phyloP scores from a whole-genome alignment of 2,113 vertebrate genomes.

The Noturus placidus region DNA sequence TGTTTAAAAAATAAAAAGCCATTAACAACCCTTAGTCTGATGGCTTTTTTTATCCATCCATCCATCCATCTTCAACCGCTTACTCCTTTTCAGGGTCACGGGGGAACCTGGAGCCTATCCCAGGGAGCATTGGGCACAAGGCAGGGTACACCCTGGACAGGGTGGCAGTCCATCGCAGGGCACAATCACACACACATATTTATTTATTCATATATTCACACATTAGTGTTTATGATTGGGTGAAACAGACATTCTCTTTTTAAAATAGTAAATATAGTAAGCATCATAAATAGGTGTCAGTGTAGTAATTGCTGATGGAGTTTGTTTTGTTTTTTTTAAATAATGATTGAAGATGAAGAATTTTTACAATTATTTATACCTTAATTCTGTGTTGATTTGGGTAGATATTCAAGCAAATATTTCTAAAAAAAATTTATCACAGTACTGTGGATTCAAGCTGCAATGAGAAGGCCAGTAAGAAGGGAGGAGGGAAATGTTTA shows the following conservation, averaged over 20 bases:
- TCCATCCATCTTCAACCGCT: too few species aligned
- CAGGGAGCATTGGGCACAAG: too few species aligned
- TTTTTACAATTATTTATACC: constrained; percentile 51
- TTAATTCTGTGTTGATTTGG: constrained; percentile 24
- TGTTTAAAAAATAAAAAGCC: constrained; percentile 10
- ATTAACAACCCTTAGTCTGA: background rate
- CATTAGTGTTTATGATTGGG: constrained; percentile 16
- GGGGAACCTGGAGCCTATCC: too few species aligned
- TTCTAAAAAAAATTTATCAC: background rate
- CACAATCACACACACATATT: too few species aligned
- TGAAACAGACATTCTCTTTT: constrained; percentile 7
- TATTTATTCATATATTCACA: constrained; percentile 24
- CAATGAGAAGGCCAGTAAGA: background rate
- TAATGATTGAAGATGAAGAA: constrained; percentile 49
- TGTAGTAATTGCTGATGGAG: constrained; percentile 13
- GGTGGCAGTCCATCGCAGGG: too few species aligned
- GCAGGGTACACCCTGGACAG: too few species aligned
- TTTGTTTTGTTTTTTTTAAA: background rate
- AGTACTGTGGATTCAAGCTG: background rate
- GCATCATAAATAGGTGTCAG: constrained; percentile 32
- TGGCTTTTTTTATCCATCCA: background rate
- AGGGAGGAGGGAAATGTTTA: background rate
- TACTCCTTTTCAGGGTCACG: too few species aligned
- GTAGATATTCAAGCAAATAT: background rate
- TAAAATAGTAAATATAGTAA: constrained; percentile 24